Conservation (phyloP, 2,888 invertebrate genomes). For the Chorisops tibialis region DNA sequence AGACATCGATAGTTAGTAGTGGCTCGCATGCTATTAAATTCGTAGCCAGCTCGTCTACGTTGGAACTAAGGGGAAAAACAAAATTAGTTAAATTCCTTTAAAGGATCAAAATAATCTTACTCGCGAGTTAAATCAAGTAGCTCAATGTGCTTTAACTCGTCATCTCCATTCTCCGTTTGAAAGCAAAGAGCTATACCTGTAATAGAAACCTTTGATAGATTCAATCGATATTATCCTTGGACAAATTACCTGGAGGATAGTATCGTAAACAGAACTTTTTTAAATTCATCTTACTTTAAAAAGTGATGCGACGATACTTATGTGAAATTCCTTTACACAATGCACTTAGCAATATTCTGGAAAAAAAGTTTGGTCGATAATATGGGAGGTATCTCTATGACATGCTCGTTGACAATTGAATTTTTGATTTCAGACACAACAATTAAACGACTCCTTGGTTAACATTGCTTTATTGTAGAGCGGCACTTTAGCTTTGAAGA, state of each 20-base stretch:
- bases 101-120: constrained; percentile 50
- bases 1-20: constrained; percentile 58
- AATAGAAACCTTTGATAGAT: constrained; percentile 21
- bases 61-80: constrained; percentile 21
- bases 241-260: constrained; percentile 62
- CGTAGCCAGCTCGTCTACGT: constrained; percentile 27
- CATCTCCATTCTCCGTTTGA: constrained; percentile 57
- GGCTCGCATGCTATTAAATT: constrained; percentile 55
- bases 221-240: constrained; percentile 12
- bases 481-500: no score
- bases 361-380: not conserved
- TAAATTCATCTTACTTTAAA: constrained; percentile 58
- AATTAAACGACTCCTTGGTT: no score
- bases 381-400: not conserved
- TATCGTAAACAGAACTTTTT: constrained; percentile 68
- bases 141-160: constrained; percentile 61
- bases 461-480: no score
- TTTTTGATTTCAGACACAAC: no score
- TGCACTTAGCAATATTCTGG: not conserved
- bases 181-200: constrained; percentile 63
- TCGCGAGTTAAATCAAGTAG: constrained; percentile 60
- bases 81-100: no score
- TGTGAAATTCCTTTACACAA: not conserved
- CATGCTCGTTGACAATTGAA: not conserved
- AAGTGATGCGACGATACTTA: no score